phyloP scores from a whole-genome alignment of 1,140 invertebrate species.

The Camponotus floridanus region DNA sequence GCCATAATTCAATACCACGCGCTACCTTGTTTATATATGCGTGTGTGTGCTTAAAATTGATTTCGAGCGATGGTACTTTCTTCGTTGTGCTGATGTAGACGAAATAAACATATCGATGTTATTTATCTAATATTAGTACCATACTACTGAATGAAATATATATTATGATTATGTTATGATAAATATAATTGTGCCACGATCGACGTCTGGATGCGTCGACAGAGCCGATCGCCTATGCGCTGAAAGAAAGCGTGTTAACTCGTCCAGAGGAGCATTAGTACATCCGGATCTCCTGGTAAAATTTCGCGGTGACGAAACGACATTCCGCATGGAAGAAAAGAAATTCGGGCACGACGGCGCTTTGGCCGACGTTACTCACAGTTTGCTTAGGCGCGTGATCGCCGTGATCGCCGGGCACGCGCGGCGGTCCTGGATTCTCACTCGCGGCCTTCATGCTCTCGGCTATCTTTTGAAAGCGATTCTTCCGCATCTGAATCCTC shows the following conservation, averaged over 20 bases:
- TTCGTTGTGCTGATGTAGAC: background rate
- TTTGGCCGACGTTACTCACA: conserved; percentile 88
- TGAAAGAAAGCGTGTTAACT: conserved; percentile 54
- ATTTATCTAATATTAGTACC: background rate
- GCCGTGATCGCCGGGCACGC: conserved; percentile 86
- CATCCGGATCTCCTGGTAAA: conserved; percentile 40
- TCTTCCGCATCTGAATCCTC: conserved; percentile 97
- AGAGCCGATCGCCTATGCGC: conserved; percentile 51
- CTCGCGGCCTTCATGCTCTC: conserved; percentile 94
- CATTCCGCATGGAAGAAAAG: conserved; percentile 66
- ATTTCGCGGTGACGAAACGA: conserved; percentile 52
- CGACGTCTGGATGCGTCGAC: conserved; percentile 31
- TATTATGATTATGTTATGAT: conserved; percentile 35
- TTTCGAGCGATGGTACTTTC: background rate
- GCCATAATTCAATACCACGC: background rate
- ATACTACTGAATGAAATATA: background rate
- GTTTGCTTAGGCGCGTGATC: conserved; percentile 92
- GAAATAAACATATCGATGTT: conserved; percentile 1
- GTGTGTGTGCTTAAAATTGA: background rate
- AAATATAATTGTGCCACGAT: conserved; percentile 44
- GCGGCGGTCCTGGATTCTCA: conserved; percentile 89
- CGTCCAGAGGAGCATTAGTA: conserved; percentile 41
- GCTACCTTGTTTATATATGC: no score
- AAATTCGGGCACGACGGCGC: conserved; percentile 66
- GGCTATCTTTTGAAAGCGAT: conserved; percentile 96